Percentiles rank a stretch among this genome's conserved stretches.
These are phyloP conservation scores for Amaurobius ferox DNA, from an alignment of 2,888 invertebrate genomes.

Conservation along the genomic window DNA sequence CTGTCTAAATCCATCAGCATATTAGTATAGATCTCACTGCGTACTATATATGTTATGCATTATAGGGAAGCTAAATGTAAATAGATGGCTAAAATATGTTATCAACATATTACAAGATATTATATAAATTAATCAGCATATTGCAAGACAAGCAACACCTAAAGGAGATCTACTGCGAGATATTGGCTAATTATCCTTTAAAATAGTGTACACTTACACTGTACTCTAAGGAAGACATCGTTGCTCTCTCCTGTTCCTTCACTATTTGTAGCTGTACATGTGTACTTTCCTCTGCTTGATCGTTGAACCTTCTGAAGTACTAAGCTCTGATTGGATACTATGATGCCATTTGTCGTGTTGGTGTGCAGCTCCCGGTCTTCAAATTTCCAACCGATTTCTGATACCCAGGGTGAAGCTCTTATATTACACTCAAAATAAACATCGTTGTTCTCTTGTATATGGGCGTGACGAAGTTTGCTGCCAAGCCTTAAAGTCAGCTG, in stretches of 20 bases:
- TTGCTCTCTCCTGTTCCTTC: conserved; percentile 72
- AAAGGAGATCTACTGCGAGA: no score
- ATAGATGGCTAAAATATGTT: no score
- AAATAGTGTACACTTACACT: conserved; percentile 60
- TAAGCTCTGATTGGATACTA: conserved; percentile 70
- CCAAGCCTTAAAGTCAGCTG: conserved; percentile 88
- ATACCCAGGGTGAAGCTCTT: conserved; percentile 69
- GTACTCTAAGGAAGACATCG: conserved; percentile 58
- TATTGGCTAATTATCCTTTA: no score
- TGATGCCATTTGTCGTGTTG: conserved; percentile 66
- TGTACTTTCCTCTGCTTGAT: conserved; percentile 65
- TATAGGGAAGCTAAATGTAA: no score
- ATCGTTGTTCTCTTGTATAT: conserved; percentile 82
- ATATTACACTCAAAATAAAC: conserved; percentile 73
- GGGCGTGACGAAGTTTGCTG: conserved; percentile 88
- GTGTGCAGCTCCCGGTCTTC: conserved; percentile 72
- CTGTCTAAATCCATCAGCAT: no score
- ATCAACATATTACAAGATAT: no score
- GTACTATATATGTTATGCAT: no score
- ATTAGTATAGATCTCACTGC: no score
- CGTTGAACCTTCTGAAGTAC: conserved; percentile 70
- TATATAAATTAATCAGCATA: no score
- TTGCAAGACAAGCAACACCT: no score
- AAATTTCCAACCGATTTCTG: conserved; percentile 73
- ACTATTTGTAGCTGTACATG: conserved; percentile 63